Evolutionary conservation across 2,113 vertebrate species (phyloP).

Genomic region (Ahaetulla prasina): DNA sequence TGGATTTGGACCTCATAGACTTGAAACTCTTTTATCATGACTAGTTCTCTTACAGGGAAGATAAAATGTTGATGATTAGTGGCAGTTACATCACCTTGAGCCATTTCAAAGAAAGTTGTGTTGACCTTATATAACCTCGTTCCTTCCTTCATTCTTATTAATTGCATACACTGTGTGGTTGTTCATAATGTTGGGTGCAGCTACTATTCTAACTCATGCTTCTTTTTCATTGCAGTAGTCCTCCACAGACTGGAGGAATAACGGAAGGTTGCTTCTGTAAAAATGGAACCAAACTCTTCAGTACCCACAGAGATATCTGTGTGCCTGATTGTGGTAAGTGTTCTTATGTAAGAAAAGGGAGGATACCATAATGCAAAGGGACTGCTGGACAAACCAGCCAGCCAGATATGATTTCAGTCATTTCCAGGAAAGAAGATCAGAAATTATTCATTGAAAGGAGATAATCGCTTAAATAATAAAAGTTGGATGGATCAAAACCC

Average conservation of each 20-base stretch:
- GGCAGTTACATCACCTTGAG: not conserved
- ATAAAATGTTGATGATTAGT: not conserved
- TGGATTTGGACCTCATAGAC: not conserved
- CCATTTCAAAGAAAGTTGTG: not conserved
- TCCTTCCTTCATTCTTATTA: not conserved
- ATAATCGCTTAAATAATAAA: not conserved
- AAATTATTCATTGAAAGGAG: not conserved
- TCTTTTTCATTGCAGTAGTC: constrained; percentile 34
- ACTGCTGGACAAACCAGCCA: not conserved
- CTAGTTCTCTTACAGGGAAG: not conserved
- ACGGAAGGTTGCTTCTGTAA: constrained; percentile 88
- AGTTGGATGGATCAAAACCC: not conserved
- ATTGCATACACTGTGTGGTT: not conserved
- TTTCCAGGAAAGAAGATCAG: not conserved
- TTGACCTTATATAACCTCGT: not conserved
- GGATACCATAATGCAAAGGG: not conserved
- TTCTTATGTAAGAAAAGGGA: not conserved
- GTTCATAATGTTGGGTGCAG: not conserved
- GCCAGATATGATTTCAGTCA: not conserved
- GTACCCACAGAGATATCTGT: constrained; percentile 56
- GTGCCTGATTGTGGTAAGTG: constrained; percentile 73
- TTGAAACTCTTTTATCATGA: not conserved
- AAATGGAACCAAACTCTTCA: constrained; percentile 54
- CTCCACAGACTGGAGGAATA: constrained; percentile 40
- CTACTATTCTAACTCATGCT: not conserved